Evolutionary conservation across 2,113 vertebrate species (phyloP).

Genomic region (Anarhynchus alexandrinus): DNA sequence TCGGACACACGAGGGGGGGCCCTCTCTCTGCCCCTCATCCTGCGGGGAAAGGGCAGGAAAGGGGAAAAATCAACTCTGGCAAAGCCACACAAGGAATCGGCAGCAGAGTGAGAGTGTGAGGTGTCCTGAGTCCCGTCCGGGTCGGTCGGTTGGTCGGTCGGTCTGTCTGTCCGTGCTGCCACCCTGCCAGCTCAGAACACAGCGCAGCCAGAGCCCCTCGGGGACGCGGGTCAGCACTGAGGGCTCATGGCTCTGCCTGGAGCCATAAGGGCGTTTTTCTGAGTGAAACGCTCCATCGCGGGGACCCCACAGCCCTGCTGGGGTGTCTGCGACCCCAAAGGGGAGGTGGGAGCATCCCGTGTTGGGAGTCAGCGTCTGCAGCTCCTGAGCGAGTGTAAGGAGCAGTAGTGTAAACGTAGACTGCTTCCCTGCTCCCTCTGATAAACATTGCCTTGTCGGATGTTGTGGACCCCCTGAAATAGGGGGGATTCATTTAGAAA

Average conservation of each 20-base stretch:
- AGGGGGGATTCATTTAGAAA: fast-evolving
- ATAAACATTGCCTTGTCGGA: fast-evolving
- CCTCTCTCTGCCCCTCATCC: not conserved
- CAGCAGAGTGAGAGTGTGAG: not conserved
- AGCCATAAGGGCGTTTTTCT: not conserved
- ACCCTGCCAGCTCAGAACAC: fast-evolving
- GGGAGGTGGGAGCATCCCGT: not conserved
- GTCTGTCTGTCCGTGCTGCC: not conserved
- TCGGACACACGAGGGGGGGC: not conserved
- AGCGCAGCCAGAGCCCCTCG: not conserved
- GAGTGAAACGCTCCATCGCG: fast-evolving
- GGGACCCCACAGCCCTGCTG: not conserved
- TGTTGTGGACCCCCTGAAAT: not conserved
- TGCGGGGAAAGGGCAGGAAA: not conserved
- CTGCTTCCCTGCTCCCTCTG: not conserved
- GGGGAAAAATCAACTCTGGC: not conserved
- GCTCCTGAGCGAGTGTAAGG: fast-evolving
- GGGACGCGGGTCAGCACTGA: no score
- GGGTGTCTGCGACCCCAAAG: not conserved
- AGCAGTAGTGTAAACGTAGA: fast-evolving
- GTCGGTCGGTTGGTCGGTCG: no score
- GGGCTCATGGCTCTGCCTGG: not conserved
- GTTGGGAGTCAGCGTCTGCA: not conserved
- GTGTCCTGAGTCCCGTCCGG: not conserved
- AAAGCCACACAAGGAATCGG: fast-evolving